Evolutionary conservation across 2,113 vertebrate species (phyloP).

Genomic region (Danionella cerebrum): DNA sequence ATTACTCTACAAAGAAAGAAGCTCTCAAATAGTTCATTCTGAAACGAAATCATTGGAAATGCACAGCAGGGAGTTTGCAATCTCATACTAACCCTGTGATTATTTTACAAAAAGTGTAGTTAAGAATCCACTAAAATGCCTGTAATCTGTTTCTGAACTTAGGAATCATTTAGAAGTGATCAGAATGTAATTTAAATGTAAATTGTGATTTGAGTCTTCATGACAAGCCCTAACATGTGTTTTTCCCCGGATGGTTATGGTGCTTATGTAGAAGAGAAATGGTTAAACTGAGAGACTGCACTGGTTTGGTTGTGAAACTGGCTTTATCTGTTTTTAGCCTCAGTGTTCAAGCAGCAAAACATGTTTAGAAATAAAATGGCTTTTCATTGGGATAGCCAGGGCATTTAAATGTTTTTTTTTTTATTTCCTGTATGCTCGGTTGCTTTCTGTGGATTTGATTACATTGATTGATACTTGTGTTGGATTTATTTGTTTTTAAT

Average conservation of each 20-base stretch:
- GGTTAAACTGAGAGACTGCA: constrained; percentile 21
- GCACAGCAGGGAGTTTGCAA: neutral
- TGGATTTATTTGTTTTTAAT: no score
- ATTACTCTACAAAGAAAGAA: no score
- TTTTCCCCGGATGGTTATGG: neutral
- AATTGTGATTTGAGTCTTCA: neutral
- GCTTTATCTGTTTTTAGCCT: no score
- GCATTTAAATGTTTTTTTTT: no score
- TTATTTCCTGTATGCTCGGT: no score
- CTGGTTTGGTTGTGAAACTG: constrained; percentile 13
- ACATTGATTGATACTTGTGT: no score
- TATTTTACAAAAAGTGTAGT: neutral
- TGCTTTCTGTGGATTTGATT: no score
- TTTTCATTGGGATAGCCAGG: no score
- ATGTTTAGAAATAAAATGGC: no score
- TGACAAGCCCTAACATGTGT: neutral
- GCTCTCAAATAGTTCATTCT: neutral
- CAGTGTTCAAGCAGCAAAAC: no score
- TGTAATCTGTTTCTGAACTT: neutral
- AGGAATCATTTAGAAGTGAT: neutral
- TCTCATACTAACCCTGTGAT: neutral
- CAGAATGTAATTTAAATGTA: neutral
- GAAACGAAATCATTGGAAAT: neutral
- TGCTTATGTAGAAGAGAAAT: constrained; percentile 33
- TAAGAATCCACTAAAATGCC: neutral